These are phyloP conservation scores for Clamator glandarius DNA, from an alignment of 2,797 vertebrate species.

Conservation along the genomic window DNA sequence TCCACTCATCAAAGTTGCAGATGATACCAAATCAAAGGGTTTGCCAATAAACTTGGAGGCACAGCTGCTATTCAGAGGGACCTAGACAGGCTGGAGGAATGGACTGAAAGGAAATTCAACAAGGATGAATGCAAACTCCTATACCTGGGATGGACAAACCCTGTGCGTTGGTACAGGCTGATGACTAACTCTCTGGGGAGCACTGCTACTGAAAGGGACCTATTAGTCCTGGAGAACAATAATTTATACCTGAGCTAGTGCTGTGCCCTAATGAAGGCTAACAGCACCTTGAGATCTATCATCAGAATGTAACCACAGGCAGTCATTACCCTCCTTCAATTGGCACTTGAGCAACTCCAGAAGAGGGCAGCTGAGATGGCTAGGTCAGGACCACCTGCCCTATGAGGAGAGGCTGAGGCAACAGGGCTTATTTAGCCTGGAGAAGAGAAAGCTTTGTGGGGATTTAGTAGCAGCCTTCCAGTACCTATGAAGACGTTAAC, in stretches of 20 bases:
- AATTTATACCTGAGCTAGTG: background rate
- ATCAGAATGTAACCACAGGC: background rate
- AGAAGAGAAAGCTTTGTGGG: background rate
- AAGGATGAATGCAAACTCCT: background rate
- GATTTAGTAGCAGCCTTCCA: background rate
- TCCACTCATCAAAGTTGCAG: background rate
- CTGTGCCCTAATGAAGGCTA: background rate
- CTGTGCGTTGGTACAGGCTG: background rate
- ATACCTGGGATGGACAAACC: background rate
- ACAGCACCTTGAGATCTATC: background rate
- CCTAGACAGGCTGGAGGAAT: background rate
- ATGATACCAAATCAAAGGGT: background rate
- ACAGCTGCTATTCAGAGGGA: background rate
- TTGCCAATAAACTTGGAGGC: background rate
- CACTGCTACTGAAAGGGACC: background rate
- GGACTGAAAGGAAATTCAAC: background rate
- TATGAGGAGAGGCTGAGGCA: background rate
- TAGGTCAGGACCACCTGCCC: background rate
- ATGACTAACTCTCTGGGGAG: background rate
- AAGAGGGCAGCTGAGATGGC: background rate
- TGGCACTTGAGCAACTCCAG: background rate
- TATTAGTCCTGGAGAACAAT: background rate
- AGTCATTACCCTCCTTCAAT: background rate
- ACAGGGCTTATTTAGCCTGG: background rate
- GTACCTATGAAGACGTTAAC: background rate